Percentiles rank a stretch among this genome's conserved stretches.
phyloP scores from a whole-genome alignment of 2,797 vertebrate species.

The Glyptemys insculpta region DNA sequence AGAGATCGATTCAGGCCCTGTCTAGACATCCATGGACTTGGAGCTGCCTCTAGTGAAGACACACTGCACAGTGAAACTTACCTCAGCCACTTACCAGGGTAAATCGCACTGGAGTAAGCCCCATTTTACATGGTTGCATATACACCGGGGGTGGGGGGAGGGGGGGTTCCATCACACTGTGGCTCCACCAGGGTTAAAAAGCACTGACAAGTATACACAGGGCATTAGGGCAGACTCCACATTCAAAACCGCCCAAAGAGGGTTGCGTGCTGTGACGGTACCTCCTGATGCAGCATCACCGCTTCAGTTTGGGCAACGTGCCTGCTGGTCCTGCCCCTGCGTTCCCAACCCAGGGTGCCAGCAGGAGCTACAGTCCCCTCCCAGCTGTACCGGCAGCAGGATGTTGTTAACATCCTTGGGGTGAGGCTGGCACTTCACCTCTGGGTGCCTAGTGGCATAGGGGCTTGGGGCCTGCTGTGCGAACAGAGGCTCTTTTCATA shows the following conservation, averaged over 20 bases:
- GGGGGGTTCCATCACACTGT: neutral
- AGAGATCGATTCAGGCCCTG: neutral
- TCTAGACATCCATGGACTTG: neutral
- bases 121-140: no score
- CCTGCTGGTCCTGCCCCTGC: no score
- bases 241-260: accelerated
- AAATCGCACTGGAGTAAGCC: no score
- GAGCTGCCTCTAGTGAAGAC: neutral
- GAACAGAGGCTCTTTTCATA: neutral
- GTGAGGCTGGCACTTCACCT: neutral
- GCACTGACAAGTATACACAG: neutral
- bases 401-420: neutral
- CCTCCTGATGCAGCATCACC: neutral
- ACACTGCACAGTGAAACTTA: neutral
- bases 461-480: neutral
- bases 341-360: no score
- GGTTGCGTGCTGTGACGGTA: no score
- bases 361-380: no score
- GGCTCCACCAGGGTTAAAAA: neutral
- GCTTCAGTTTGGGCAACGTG: neutral
- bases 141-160: accelerated
- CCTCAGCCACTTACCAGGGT: neutral
- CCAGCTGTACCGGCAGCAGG: no score
- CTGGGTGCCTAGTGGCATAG: neutral
- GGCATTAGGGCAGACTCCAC: neutral